Evolutionary conservation across 2,888 invertebrate species (phyloP), one percentile per base, ranked within the genome.

Genomic region (Cyclophora albipunctata): DNA sequence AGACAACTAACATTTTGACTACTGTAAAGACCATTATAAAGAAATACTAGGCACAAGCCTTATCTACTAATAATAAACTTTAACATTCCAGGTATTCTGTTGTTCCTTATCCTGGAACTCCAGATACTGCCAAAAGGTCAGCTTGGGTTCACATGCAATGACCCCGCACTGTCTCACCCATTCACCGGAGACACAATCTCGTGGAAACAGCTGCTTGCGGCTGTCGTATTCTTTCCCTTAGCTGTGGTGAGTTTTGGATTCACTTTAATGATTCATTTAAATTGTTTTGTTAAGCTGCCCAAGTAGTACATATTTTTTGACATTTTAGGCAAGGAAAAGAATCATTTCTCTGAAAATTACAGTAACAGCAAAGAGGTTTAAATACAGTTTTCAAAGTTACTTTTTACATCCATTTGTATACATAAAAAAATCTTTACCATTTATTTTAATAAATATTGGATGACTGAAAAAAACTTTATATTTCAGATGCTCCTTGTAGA

Each of bases 161-260:
- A 95, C 66, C 92, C 93, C 0, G 88, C 90, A 6, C 87, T 95
- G 40, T 91, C 92, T 0, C 87, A 91, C 63, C 90, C 90, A 35
- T 94, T 83, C 66, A 84, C 75, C 0, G 94, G 94, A 0, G 94
- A 95, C 59, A 93, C 94, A 0, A 81, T 95, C 40, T 85, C 90
- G 33, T 79, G 90, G 57, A 79, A 84, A 7, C 66, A 87, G 55
- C 75, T 94, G 3, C 61, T 93, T 5, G 56, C 73, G 0, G 86
- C 90, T 2, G 85, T 89, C 5, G 48, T 90, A 3, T 40, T 91
- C 0, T 59, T 91, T 41, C 93, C 93, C 0, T 67, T 92, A 3
- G 50, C 90, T 53, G 76, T 92, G 66, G 92, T 92, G 71, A 90
- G 90, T 68, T 45, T 46, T 3, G 42, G 42, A 4, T n/a, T 42